These are phyloP conservation scores for Octomys mimax DNA, from an alignment of 2,797 vertebrate species.

Conservation along the genomic window DNA sequence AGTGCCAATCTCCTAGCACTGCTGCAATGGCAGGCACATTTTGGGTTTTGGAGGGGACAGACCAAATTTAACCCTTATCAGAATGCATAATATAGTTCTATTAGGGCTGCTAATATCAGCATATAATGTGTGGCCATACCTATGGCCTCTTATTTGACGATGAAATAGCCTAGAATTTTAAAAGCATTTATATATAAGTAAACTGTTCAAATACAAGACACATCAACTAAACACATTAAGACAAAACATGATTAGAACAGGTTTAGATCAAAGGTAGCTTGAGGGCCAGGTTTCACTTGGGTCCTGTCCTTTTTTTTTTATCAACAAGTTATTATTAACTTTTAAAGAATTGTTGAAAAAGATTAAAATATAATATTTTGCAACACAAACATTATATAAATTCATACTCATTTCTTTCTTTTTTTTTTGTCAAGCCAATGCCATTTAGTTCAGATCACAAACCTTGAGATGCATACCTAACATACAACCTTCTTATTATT, in stretches of 20 bases:
- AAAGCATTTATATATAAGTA: neutral
- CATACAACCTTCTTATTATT: too few relatives aligned
- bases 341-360: conserved; percentile 7
- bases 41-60: neutral
- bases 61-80: neutral
- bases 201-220: neutral
- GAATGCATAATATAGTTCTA: neutral
- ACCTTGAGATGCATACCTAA: too few relatives aligned
- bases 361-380: neutral
- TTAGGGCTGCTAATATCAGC: neutral
- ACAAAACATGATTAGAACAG: neutral
- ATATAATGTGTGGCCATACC: neutral
- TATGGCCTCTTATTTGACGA: conserved; percentile 11
- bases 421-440: too few relatives aligned
- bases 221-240: neutral
- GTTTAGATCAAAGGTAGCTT: neutral
- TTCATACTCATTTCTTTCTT: neutral
- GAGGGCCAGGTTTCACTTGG: neutral
- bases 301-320: neutral
- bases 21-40: neutral
- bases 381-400: neutral
- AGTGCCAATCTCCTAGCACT: neutral
- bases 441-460: too few relatives aligned
- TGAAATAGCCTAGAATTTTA: neutral
- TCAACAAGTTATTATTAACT: neutral